These are phyloP conservation scores for Sweltsa coloradensis DNA, from an alignment of 1,140 invertebrate species.

Conservation along the genomic window DNA sequence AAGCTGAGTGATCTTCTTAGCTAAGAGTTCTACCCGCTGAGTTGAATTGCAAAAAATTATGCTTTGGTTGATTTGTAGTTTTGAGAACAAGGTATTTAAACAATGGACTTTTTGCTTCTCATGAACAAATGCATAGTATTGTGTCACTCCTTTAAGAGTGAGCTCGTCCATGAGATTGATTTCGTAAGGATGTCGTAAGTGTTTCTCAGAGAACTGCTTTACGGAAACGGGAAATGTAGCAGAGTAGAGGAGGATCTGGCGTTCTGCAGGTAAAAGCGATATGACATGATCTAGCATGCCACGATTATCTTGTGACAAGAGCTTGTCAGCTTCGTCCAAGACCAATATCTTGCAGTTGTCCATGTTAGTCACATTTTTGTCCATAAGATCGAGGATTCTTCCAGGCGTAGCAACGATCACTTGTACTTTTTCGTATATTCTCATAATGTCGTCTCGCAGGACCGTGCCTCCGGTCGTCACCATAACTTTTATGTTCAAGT, in stretches of 20 bases:
- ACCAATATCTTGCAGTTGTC: constrained; percentile 50
- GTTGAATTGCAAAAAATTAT: constrained; percentile 66
- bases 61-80: constrained; percentile 36
- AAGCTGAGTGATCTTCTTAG: constrained; percentile 61
- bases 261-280: constrained; percentile 42
- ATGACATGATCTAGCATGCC: constrained; percentile 53
- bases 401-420: constrained; percentile 61
- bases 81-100: constrained; percentile 59
- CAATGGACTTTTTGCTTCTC: constrained; percentile 65
- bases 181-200: constrained; percentile 52
- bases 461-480: constrained; percentile 63
- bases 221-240: constrained; percentile 61
- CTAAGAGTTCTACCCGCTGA: constrained; percentile 54
- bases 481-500: constrained; percentile 48
- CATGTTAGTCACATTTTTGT: constrained; percentile 52
- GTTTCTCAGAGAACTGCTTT: constrained; percentile 51
- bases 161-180: constrained; percentile 67
- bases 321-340: constrained; percentile 58
- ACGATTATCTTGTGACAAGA: constrained; percentile 58
- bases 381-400: constrained; percentile 56
- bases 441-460: constrained; percentile 59
- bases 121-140: constrained; percentile 66
- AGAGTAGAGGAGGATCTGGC: constrained; percentile 57
- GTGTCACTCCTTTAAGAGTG: constrained; percentile 60
- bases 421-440: constrained; percentile 57